Base-by-base conservation (phyloP, 2,113 vertebrate genomes). In the Semicossyphus pulcher region DNA sequence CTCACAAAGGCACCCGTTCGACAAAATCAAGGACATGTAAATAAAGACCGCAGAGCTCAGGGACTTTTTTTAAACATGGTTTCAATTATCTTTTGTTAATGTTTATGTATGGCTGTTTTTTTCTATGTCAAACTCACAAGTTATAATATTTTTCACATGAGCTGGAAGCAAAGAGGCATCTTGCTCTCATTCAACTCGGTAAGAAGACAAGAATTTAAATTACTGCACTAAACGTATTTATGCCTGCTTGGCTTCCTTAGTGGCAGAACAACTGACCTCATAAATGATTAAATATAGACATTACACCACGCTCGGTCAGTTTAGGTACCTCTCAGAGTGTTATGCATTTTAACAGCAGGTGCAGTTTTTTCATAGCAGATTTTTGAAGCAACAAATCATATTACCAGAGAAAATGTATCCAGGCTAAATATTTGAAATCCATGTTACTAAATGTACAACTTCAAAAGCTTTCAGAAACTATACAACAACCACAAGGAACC, bases 11-110 rank as follows among this genome's bases (percentile, higher is more conserved):
- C 1, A 9, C 0, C 26, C 58, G 20, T 57, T 65, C 42, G 36
- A 37, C 5, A 75, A 44, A 61, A 23, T 62, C 14, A 77, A 72
- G 10, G 32, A 64, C 21, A 72, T 65, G 16, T 23, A 16, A 60
- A 61, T 25, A 57, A 63, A 44, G 41, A 34, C 7, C 12, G 36
- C 32, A 49, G 9, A 45, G 49, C 31, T 54, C 14, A 10, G 26
- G 69, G 12, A 44, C 1, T 3, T 69, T 41, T 15, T 57, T 20
- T 58, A 47, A 67, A 63, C 4, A 67, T 53, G 20, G 15, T 56
- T 31, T 42, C 20, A 47, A 23, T 79, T 49, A 67, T 62, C 5
- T 44, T 51, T 39, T 60, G 39, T 44, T 34, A 42, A 66, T 56
- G 29, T 68, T 36, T 31, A 49, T 41, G 32, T 54, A 61, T 34